Evolutionary conservation across 2,888 invertebrate genomes (phyloP), one percentile per base, ranked within the genome.

Genomic region (Myopa tessellatipennis): DNA sequence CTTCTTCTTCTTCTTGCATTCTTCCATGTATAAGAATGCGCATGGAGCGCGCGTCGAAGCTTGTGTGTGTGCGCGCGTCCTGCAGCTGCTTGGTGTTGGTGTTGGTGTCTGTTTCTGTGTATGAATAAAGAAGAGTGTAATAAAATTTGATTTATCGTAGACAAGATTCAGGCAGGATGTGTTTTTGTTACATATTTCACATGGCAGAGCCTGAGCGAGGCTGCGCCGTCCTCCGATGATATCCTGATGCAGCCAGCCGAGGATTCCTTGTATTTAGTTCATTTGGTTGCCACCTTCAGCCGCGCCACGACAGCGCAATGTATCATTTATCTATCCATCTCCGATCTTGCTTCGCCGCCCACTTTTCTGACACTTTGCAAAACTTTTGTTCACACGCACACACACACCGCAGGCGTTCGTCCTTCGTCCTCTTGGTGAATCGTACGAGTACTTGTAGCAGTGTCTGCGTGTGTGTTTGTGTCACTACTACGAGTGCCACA

Each of bases 141-240:
- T 88, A 88, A 88, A 89, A 89, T 89, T 88, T 88, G 89, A 88
- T 88, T 88, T 88, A 88, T 88, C 88, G 87, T 86, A 85, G 89
- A 88, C 89, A 89, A 88, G 88, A 88, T 88, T 88, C 87, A 85
- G 87, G 88, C 83, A 86, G 87, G 86, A 86, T 86, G 83, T 85
- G 83, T 82, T 81, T 79, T 69, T 73, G 79, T 80, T 77, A 82
- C 81, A 81, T 81, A 83, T 82, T 82, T 82, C 81, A 82, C 80
- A 74, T 83, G 79, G 81, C 80, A 81, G 67, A 78, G 72, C 77
- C 78, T 74, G 65, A 71, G 77, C 67, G 77, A 77, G 61, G 74
- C 80, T 75, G 67, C 67, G 67, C 67, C 55, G 67, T 36, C 40
- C 67, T 45, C 36, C 18, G 73, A 63, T 73, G 72, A 71, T 71